Conservation (phyloP, 2,797 vertebrate species). For the Arremon aurantiirostris region DNA sequence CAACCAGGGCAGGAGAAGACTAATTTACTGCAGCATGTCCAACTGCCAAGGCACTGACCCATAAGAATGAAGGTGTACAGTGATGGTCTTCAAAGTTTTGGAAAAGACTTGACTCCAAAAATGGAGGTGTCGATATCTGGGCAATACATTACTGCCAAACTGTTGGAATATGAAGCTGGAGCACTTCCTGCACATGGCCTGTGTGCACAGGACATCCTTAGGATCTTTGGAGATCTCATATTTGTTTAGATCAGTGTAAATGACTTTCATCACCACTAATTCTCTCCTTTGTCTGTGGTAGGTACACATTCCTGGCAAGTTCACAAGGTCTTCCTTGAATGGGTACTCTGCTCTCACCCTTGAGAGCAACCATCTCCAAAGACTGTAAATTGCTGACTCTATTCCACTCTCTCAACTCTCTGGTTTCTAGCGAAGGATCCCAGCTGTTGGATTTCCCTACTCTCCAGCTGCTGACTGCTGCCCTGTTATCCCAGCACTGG, state of each 20-base stretch:
- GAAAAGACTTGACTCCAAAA: background rate
- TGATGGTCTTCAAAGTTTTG: background rate
- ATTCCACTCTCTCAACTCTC: background rate
- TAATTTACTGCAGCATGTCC: background rate
- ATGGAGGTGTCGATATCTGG: background rate
- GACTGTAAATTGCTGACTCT: background rate
- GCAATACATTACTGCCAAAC: background rate
- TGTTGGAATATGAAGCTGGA: background rate
- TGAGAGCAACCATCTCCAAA: background rate
- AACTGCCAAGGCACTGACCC: background rate
- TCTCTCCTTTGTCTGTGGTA: background rate
- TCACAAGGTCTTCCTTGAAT: background rate
- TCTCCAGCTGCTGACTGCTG: background rate
- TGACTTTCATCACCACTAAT: background rate
- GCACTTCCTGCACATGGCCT: background rate
- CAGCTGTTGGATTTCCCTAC: background rate
- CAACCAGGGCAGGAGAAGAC: background rate
- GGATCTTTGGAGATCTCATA: background rate
- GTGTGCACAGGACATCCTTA: background rate
- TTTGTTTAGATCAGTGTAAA: background rate
- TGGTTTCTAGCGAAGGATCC: accelerated
- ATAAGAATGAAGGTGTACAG: background rate
- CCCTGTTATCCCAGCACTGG: background rate
- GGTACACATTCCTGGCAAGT: background rate
- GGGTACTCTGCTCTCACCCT: background rate